Percentiles rank a stretch among this genome's conserved stretches.
These are phyloP conservation scores for Alca torda DNA, from an alignment of 2,797 vertebrate genomes.

Conservation along the genomic window DNA sequence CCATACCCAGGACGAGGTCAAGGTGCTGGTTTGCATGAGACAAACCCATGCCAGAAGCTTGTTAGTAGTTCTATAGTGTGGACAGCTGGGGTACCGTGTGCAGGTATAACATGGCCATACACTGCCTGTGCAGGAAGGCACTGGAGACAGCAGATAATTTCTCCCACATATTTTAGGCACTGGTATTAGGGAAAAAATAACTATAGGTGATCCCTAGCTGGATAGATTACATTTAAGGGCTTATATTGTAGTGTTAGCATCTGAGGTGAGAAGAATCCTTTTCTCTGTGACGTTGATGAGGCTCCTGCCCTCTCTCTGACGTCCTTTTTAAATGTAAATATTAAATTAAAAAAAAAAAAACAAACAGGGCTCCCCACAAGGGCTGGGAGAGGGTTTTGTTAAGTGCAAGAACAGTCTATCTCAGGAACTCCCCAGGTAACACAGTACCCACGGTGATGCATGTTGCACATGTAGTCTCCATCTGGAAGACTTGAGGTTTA, in stretches of 20 bases:
- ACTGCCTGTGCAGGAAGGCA: neutral
- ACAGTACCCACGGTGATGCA: fast-evolving
- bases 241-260: neutral
- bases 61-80: fast-evolving
- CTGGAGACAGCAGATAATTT: neutral
- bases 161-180: neutral
- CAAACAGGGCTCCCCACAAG: neutral
- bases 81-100: too few species aligned
- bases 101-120: neutral
- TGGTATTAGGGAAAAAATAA: neutral
- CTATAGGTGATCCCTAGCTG: neutral
- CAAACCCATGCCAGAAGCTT: neutral
- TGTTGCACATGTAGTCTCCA: neutral
- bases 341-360: neutral
- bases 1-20: neutral
- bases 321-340: neutral
- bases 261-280: neutral
- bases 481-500: neutral
- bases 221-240: neutral
- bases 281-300: neutral
- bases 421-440: neutral
- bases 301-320: neutral
- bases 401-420: neutral
- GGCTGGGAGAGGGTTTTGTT: neutral
- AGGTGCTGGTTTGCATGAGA: neutral